Conservation (phyloP, 2,113 vertebrate genomes). For the Triplophysa siluroides region DNA sequence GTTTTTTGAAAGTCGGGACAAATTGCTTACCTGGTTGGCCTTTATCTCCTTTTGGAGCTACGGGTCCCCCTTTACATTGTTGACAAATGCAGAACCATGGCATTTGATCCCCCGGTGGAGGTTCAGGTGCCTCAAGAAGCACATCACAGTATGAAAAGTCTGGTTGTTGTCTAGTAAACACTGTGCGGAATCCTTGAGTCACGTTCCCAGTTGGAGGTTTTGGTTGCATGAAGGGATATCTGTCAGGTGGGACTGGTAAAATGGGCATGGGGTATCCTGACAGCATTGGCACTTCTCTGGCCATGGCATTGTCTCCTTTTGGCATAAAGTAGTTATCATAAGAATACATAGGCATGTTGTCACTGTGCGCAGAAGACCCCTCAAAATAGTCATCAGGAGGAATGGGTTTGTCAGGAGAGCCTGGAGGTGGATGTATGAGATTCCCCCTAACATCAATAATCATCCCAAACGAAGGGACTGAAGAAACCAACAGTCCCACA, state of each 20-base stretch:
- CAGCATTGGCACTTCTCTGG: slow-evolving; percentile 6
- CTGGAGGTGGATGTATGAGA: slow-evolving; percentile 25
- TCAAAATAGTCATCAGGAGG: slow-evolving; percentile 7
- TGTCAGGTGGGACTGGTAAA: not conserved
- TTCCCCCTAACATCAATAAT: slow-evolving; percentile 3
- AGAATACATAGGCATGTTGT: not conserved
- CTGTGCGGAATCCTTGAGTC: not conserved
- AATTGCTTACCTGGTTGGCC: slow-evolving; percentile 65
- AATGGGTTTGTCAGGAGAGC: slow-evolving; percentile 1
- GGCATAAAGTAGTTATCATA: not conserved
- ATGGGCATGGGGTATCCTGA: not conserved
- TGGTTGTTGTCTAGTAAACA: not conserved
- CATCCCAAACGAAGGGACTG: slow-evolving; percentile 46
- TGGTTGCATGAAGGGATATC: not conserved
- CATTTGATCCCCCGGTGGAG: slow-evolving; percentile 52
- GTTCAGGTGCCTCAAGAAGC: slow-evolving; percentile 49
- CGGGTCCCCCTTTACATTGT: slow-evolving; percentile 61
- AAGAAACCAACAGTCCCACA: slow-evolving; percentile 45
- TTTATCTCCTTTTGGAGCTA: slow-evolving; percentile 66
- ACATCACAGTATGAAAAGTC: slow-evolving; percentile 58
- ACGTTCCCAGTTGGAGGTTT: not conserved
- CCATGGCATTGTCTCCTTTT: slow-evolving; percentile 11
- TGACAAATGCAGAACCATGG: slow-evolving; percentile 70
- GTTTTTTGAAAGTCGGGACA: not conserved
- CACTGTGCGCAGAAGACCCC: not conserved